phyloP scores from a whole-genome alignment of 2,113 vertebrate genomes.

The Xenopus laevis region DNA sequence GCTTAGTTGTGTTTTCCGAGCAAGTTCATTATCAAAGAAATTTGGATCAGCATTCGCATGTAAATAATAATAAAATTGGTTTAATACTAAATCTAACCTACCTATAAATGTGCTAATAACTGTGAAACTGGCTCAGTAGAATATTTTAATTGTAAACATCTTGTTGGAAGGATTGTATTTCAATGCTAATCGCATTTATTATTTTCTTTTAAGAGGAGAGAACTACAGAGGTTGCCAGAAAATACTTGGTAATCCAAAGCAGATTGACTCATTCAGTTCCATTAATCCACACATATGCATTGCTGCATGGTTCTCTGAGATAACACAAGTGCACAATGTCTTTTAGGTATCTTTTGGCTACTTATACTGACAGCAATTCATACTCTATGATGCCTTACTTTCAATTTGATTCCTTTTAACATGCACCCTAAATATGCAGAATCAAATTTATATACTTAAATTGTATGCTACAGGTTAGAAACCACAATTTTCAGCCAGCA shows the following conservation, averaged over 20 bases:
- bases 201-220: conserved; percentile 50
- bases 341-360: no score
- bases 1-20: conserved; percentile 58
- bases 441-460: no score
- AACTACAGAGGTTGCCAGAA: conserved; percentile 47
- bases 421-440: no score
- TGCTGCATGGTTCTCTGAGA: conserved; percentile 43
- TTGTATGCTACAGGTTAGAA: no score
- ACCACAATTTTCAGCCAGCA: no score
- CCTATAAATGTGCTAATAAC: conserved; percentile 43
- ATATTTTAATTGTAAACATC: conserved; percentile 56
- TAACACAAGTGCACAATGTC: conserved; percentile 24
- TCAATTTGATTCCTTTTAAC: no score
- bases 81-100: conserved; percentile 72
- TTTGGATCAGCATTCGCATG: conserved; percentile 73
- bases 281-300: conserved; percentile 51
- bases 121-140: conserved; percentile 59
- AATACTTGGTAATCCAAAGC: conserved; percentile 54
- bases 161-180: conserved; percentile 48
- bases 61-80: conserved; percentile 76
- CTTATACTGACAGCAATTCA: no score
- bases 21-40: conserved; percentile 74
- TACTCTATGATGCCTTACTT: no score
- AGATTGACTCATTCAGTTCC: conserved; percentile 52
- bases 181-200: conserved; percentile 60